Conservation (phyloP, 2,888 invertebrate species). For the Lasius fuliginosus region DNA sequence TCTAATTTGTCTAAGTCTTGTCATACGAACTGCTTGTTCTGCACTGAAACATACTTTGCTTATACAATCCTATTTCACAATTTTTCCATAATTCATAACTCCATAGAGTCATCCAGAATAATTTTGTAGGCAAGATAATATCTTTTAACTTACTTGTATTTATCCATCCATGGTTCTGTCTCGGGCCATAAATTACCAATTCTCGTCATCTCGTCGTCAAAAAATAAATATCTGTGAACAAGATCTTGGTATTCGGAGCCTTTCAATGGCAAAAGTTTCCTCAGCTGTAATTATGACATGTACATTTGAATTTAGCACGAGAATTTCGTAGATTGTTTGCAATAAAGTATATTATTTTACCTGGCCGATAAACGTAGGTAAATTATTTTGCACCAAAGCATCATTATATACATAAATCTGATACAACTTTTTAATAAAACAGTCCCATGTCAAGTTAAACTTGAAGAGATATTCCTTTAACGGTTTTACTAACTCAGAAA, state of each 20-base stretch:
- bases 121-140: background rate
- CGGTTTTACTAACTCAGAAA: constrained; percentile 88
- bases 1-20: constrained; percentile 78
- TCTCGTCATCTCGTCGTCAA: constrained; percentile 88
- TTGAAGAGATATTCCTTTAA: constrained; percentile 89
- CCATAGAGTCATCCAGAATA: background rate
- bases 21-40: constrained; percentile 79
- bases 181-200: constrained; percentile 88
- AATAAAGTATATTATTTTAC: constrained; percentile 78
- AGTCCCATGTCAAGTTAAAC: constrained; percentile 90
- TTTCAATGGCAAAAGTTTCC: constrained; percentile 81
- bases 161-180: constrained; percentile 87
- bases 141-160: constrained; percentile 82
- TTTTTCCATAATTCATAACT: background rate
- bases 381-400: constrained; percentile 87
- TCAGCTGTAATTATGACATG: constrained; percentile 76
- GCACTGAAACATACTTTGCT: constrained; percentile 74
- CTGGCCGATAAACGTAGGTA: constrained; percentile 87
- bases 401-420: constrained; percentile 87
- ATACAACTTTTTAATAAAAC: constrained; percentile 90
- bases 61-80: constrained; percentile 40
- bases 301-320: constrained; percentile 2
- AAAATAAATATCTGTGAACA: constrained; percentile 87
- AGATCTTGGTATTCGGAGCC: constrained; percentile 85
- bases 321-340: background rate